A percentile compares a stretch with the other conserved stretches of the same genome.
phyloP scores from a whole-genome alignment of 1,140 invertebrate species.

The Leptopilina clavipes region DNA sequence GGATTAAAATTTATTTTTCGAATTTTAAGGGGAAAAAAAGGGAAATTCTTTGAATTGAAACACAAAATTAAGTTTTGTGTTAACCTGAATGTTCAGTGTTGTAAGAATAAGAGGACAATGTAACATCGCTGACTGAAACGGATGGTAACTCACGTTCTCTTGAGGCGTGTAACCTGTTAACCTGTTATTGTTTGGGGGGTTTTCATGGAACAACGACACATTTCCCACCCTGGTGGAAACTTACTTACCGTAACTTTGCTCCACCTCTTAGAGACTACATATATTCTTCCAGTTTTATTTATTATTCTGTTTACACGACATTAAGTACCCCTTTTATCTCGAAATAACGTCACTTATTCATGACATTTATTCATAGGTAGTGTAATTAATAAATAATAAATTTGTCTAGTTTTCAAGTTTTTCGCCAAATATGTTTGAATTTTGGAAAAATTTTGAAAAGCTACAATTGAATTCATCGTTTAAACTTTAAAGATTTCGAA shows the following conservation, averaged over 20 bases:
- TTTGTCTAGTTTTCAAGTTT: too few relatives aligned
- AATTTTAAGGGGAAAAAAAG: too few relatives aligned
- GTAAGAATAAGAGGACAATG: slow-evolving; percentile 2
- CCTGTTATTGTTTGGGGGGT: slow-evolving; percentile 20
- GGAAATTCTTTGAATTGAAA: too few relatives aligned
- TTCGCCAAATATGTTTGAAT: too few relatives aligned
- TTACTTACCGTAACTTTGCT: slow-evolving; percentile 8
- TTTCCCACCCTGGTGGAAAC: slow-evolving; percentile 19
- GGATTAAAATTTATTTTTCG: too few relatives aligned
- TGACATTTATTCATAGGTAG: not conserved
- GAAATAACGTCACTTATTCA: not conserved
- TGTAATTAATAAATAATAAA: not conserved
- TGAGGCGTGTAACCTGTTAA: slow-evolving; percentile 32
- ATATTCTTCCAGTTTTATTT: not conserved
- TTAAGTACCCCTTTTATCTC: not conserved
- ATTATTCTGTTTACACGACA: not conserved
- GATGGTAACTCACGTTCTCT: slow-evolving; percentile 15
- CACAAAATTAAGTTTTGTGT: slow-evolving; percentile 1
- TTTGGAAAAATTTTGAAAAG: too few relatives aligned
- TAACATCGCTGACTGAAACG: not conserved
- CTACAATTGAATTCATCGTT: too few relatives aligned
- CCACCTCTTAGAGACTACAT: not conserved
- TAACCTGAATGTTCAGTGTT: slow-evolving; percentile 24
- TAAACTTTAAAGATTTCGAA: not conserved
- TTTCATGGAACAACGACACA: slow-evolving; percentile 24